Evolutionary conservation across 2,797 vertebrate species (phyloP).

Genomic region (Clarias laeviceps): DNA sequence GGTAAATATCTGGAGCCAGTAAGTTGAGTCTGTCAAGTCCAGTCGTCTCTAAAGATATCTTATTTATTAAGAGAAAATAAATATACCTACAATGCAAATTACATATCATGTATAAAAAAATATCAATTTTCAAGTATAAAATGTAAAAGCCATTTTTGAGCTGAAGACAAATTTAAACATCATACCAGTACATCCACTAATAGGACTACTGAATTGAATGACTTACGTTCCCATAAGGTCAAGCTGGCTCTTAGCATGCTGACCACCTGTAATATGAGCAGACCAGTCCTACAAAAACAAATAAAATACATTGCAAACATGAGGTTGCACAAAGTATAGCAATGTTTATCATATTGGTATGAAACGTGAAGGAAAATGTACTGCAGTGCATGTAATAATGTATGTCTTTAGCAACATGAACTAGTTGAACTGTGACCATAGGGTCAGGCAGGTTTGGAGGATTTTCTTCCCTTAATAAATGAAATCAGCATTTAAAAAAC

Average conservation of each 20-base stretch:
- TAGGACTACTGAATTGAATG: not conserved
- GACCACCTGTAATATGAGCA: constrained; percentile 65
- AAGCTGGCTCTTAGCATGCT: constrained; percentile 74
- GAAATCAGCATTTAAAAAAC: too few species aligned
- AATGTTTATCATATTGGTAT: not conserved
- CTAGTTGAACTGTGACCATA: not conserved
- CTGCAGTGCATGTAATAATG: not conserved
- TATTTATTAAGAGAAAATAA: not conserved
- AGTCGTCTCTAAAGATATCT: not conserved
- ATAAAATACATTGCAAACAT: not conserved
- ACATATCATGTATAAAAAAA: not conserved
- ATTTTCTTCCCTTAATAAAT: too few species aligned
- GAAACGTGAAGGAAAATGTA: not conserved
- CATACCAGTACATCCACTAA: not conserved
- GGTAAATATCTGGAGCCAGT: not conserved
- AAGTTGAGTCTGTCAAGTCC: not conserved
- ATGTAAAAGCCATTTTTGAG: not conserved
- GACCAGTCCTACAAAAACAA: constrained; percentile 69
- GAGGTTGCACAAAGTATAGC: not conserved
- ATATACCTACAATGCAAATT: not conserved
- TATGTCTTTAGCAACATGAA: not conserved
- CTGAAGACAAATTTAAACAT: not conserved
- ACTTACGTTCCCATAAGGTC: constrained; percentile 70
- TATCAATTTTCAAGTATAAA: not conserved
- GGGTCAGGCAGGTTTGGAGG: too few species aligned